Evolutionary conservation across 2,888 invertebrate species (phyloP).

Genomic region (Seira sanloemensis): DNA sequence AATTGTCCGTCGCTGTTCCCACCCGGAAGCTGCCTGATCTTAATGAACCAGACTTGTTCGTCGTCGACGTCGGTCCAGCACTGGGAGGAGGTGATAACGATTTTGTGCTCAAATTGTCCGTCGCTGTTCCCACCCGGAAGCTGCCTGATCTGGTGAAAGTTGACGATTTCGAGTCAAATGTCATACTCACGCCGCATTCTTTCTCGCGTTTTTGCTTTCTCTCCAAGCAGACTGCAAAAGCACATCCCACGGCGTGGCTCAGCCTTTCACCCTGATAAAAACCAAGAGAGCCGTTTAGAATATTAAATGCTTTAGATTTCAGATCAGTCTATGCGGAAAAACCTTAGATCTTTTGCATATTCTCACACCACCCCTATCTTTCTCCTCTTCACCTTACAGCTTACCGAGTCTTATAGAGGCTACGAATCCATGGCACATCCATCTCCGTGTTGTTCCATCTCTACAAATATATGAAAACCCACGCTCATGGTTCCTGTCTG

Average conservation of each 20-base stretch:
- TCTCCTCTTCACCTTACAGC: no score
- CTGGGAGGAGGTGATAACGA: conserved; percentile 69
- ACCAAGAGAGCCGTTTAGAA: conserved; percentile 10
- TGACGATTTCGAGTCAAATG: conserved; percentile 91
- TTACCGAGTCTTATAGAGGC: conserved; percentile 93
- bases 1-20: conserved; percentile 84
- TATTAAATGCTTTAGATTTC: no score
- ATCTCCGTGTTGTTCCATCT: conserved; percentile 97
- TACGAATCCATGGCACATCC: conserved; percentile 99
- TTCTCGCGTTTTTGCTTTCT: conserved; percentile 98
- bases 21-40: conserved; percentile 94
- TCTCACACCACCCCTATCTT: no score
- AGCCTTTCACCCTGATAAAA: conserved; percentile 89
- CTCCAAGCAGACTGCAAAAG: conserved; percentile 98
- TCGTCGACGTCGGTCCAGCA: conserved; percentile 28
- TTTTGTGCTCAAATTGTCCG: conserved; percentile 78
- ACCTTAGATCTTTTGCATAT: no score
- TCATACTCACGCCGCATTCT: conserved; percentile 95
- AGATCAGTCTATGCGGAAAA: no score
- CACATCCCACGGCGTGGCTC: conserved; percentile 99
- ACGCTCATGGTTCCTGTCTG: conserved; percentile 97
- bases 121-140: conserved; percentile 89
- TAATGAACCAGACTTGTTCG: conserved; percentile 18
- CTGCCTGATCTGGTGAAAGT: conserved; percentile 96
- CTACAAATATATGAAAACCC: conserved; percentile 99